Base-by-base conservation (phyloP, 2,113 vertebrate genomes). In the Xenopus borealis region DNA sequence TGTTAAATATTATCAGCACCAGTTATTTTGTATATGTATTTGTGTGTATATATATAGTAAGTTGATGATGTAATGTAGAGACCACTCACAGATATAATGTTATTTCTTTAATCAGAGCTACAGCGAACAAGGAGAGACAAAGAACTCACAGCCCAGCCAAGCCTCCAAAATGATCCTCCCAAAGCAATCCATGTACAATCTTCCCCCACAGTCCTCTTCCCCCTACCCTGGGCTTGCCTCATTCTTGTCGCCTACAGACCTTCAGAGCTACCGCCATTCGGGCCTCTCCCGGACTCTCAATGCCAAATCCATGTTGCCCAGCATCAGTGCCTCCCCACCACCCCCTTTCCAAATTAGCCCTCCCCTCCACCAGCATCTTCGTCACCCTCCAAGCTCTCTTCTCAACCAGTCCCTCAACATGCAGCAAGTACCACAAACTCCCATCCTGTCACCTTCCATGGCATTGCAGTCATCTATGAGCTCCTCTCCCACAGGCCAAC, bases 261-360 rank as follows among this genome's bases (percentile, higher is more conserved):
- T 98, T 85, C 96, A 96, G 90, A 95, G 91, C 86, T 99, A 96
- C 83, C 93, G 94, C 1, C 93, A 95, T 81, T 92, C 96, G 4
- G 75, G 92, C 85, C 94, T 98, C 69, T 87, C 96, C 72, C 89
- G 95, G 86, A 91, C 86, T 69, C 94, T 96, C 86, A 89, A 90
- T 90, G 88, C 95, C 88, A 96, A 96, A 72, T 90, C 94, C 33
- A 93, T 99, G 93, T 90, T 99, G 89, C 93, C 96, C 70, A 92
- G 94, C 86, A 92, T 99, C 91, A 98, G 94, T 87, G 92, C 95
- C 78, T 98, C 97, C 75, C 96, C 96, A 0, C 96, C 96, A 0
- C 94, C 95, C 75, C 89, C 96, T 80, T 97, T 97, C 89, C 96
- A 97, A 72, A 97, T 98, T 90, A 98, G 95, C 88, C 95, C 95